These are phyloP conservation scores for Eonycteris spelaea DNA, from an alignment of 2,113 vertebrate species.

Conservation along the genomic window DNA sequence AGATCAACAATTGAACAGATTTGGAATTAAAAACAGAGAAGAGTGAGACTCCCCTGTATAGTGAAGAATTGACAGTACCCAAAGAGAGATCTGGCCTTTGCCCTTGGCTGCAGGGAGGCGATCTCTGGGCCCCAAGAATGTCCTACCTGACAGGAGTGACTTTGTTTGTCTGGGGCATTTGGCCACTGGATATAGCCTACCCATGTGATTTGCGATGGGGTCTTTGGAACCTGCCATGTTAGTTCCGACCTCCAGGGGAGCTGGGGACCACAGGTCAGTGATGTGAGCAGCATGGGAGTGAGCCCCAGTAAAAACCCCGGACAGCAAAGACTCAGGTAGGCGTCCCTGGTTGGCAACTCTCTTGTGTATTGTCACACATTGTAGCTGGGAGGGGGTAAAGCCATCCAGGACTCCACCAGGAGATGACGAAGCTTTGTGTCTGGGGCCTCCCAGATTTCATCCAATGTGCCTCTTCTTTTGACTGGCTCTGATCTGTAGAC, in stretches of 20 bases:
- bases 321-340: neutral
- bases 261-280: neutral
- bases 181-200: neutral
- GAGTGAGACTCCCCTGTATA: neutral
- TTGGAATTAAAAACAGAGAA: neutral
- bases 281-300: neutral
- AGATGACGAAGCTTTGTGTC: neutral
- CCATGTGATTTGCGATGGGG: neutral
- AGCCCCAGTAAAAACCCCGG: neutral
- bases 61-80: neutral
- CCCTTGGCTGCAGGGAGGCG: neutral
- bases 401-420: neutral
- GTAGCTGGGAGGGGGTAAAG: neutral
- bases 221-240: neutral
- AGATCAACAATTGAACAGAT: neutral
- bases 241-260: neutral
- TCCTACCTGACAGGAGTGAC: neutral
- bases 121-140: neutral
- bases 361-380: neutral
- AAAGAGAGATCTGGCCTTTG: neutral
- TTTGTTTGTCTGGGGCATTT: neutral
- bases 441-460: neutral
- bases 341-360: neutral
- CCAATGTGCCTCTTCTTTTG: neutral
- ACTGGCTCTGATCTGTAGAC: neutral